These are phyloP conservation scores for Tetheella fluctuosa DNA, from an alignment of 2,888 invertebrate species.

Conservation along the genomic window DNA sequence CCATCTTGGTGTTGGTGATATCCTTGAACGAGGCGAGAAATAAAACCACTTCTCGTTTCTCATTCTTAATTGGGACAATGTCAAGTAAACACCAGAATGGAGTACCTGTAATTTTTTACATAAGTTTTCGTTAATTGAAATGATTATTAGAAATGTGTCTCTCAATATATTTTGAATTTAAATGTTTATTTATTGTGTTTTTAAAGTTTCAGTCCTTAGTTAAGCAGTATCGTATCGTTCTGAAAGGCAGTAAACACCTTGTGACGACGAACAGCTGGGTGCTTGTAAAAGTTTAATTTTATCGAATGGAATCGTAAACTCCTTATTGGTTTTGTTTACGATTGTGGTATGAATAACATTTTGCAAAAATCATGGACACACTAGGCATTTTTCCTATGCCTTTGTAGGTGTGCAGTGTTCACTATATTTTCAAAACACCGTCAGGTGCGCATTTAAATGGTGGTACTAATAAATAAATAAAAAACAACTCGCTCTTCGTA, in stretches of 20 bases:
- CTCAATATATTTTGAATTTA: too few relatives aligned
- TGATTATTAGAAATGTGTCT: not conserved
- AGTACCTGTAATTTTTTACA: conserved; percentile 85
- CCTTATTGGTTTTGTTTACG: conserved; percentile 78
- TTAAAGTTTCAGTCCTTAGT: conserved; percentile 29
- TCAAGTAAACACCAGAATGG: conserved; percentile 98
- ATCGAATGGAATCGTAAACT: conserved; percentile 77
- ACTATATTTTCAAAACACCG: not conserved
- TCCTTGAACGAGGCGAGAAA: conserved; percentile 98
- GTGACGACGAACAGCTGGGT: conserved; percentile 66
- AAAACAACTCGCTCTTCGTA: not conserved
- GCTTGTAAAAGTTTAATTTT: conserved; percentile 79
- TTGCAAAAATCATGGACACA: conserved; percentile 43
- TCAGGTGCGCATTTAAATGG: conserved; percentile 32
- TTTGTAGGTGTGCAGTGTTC: not conserved
- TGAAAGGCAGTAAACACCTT: conserved; percentile 48
- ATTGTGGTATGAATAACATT: conserved; percentile 61
- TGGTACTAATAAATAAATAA: not conserved
- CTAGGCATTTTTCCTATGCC: conserved; percentile 9
- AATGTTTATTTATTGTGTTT: conserved; percentile 13
- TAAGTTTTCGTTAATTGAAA: not conserved
- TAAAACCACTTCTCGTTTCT: conserved; percentile 97
- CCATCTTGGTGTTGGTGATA: conserved; percentile 96
- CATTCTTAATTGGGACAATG: conserved; percentile 99
- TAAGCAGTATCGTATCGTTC: conserved; percentile 28